Conservation (phyloP, 2,888 invertebrate genomes). For the Diarsia mendica region DNA sequence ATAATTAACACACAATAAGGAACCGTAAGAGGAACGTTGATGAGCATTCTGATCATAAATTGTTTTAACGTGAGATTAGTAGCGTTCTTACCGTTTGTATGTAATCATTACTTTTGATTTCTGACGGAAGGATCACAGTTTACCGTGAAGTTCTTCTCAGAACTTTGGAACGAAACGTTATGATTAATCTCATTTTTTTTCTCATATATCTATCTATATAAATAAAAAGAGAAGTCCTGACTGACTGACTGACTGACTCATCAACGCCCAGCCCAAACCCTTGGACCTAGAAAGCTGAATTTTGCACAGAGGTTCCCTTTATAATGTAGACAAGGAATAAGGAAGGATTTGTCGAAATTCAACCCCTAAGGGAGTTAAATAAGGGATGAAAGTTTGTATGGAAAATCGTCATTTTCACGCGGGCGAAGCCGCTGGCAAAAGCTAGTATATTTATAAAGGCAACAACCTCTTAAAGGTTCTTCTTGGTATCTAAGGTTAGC, state of each 20-base stretch:
- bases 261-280: too few species aligned
- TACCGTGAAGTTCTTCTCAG: conserved; percentile 10
- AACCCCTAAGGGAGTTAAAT: too few species aligned
- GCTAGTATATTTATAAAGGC: not conserved
- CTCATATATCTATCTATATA: too few species aligned
- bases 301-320: too few species aligned
- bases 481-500: not conserved
- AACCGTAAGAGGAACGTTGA: conserved; percentile 47
- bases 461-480: not conserved
- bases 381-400: too few species aligned
- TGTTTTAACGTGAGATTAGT: conserved; percentile 49
- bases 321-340: too few species aligned
- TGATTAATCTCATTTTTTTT: not conserved
- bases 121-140: conserved; percentile 3
- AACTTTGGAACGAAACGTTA: not conserved
- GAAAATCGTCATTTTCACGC: too few species aligned
- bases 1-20: conserved; percentile 65
- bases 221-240: too few species aligned
- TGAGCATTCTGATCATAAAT: conserved; percentile 58
- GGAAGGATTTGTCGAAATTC: too few species aligned
- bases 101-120: conserved; percentile 17
- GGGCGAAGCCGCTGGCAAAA: too few species aligned
- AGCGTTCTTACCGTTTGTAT: conserved; percentile 1
- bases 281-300: too few species aligned
- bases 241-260: too few species aligned